Conservation (phyloP, 2,888 invertebrate species). For the Platypus cylindrus region DNA sequence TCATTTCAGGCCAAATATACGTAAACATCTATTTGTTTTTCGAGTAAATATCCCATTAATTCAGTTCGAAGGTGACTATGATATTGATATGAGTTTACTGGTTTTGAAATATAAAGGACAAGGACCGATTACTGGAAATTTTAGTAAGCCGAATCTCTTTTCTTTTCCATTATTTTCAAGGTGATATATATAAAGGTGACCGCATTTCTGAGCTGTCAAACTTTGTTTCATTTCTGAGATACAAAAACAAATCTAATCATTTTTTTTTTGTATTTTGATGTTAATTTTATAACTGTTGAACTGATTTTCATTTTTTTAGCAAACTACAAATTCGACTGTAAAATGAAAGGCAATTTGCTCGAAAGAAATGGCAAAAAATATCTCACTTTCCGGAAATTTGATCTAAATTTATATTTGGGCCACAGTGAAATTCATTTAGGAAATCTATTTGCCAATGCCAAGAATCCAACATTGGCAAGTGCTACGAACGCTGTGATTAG, state of each 20-base stretch:
- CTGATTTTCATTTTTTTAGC: too few relatives aligned
- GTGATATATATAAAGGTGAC: too few relatives aligned
- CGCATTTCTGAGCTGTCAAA: not conserved
- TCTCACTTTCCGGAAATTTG: constrained; percentile 51
- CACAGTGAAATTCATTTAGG: constrained; percentile 47
- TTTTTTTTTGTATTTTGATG: too few relatives aligned
- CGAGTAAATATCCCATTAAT: constrained; percentile 45
- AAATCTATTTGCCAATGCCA: constrained; percentile 55
- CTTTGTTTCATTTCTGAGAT: not conserved
- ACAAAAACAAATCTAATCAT: too few relatives aligned
- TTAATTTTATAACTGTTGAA: too few relatives aligned
- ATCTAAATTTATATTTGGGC: constrained; percentile 46
- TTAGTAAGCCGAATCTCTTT: too few relatives aligned
- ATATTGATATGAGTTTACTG: constrained; percentile 53
- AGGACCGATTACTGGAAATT: constrained; percentile 53
- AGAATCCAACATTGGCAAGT: constrained; percentile 48
- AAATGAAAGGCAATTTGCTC: constrained; percentile 48
- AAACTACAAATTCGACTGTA: constrained; percentile 51
- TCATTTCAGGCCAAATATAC: constrained; percentile 42
- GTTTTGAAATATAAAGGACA: constrained; percentile 48
- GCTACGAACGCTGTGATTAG: constrained; percentile 55
- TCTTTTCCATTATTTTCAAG: too few relatives aligned
- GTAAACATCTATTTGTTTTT: constrained; percentile 50
- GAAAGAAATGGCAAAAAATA: constrained; percentile 44
- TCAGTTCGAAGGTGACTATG: constrained; percentile 52